These are phyloP conservation scores for Coreius guichenoti DNA, from an alignment of 2,797 vertebrate genomes.

Conservation along the genomic window DNA sequence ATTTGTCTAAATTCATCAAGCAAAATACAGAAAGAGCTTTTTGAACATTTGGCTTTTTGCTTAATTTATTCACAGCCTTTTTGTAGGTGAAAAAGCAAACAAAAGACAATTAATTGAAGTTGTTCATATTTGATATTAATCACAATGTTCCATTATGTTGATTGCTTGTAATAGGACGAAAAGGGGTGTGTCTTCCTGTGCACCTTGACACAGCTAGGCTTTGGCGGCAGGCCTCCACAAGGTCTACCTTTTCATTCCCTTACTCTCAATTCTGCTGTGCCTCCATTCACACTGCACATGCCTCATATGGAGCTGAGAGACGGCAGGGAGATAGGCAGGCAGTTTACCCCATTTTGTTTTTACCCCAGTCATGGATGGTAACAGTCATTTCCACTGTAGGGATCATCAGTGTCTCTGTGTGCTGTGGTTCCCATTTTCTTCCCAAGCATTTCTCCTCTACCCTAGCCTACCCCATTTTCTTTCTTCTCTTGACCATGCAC, in stretches of 20 bases:
- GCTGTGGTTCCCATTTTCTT: constrained; percentile 34
- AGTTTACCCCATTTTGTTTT: constrained; percentile 41
- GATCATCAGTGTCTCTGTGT: constrained; percentile 80
- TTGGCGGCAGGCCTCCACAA: constrained; percentile 99
- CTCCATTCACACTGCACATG: constrained; percentile 99
- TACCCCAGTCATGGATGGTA: constrained; percentile 44
- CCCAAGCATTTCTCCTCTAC: constrained; percentile 67
- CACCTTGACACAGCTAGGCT: constrained; percentile 99
- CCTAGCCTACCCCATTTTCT: constrained; percentile 56
- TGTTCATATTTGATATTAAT: constrained; percentile 99
- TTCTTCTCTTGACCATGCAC: constrained; percentile 66
- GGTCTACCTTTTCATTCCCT: constrained; percentile 99
- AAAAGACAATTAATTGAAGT: constrained; percentile 84
- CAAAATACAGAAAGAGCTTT: constrained; percentile 66
- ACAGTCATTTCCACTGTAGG: constrained; percentile 91
- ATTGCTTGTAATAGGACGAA: constrained; percentile 99
- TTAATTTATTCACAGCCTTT: constrained; percentile 79
- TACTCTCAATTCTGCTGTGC: constrained; percentile 99
- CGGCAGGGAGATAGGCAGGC: constrained; percentile 67
- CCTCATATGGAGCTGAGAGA: constrained; percentile 94
- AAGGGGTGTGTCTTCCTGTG: constrained; percentile 99
- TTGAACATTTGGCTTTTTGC: constrained; percentile 88
- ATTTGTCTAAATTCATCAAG: constrained; percentile 87
- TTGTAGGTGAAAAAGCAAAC: constrained; percentile 44
- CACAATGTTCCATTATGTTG: constrained; percentile 99